Evolutionary conservation across 2,888 invertebrate genomes (phyloP).

Genomic region (Trichogramma evanescens): DNA sequence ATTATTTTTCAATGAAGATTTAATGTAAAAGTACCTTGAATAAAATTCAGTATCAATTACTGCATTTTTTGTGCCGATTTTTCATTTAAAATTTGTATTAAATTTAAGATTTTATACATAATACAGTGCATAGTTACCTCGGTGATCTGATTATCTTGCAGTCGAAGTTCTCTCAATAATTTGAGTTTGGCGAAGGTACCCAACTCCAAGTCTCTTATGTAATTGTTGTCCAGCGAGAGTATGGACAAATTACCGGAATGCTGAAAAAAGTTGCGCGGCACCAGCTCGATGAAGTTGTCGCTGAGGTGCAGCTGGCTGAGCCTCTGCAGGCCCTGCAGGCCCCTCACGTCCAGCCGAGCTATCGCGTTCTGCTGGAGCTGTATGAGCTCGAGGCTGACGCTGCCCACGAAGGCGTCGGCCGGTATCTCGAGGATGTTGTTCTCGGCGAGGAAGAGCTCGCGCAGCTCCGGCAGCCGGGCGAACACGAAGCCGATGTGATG

Average conservation of each 20-base stretch:
- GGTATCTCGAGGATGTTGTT: constrained; percentile 83
- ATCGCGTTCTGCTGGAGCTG: constrained; percentile 84
- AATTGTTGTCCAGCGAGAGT: constrained; percentile 79
- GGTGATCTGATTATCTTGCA: constrained; percentile 77
- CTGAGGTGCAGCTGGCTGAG: constrained; percentile 78
- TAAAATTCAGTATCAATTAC: too few species aligned
- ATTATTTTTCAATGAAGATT: too few species aligned
- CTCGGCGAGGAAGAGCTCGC: constrained; percentile 78
- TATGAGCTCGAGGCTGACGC: constrained; percentile 68
- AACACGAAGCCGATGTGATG: constrained; percentile 80
- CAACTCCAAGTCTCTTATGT: constrained; percentile 71
- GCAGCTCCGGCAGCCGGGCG: constrained; percentile 68
- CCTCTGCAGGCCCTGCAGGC: constrained; percentile 70
- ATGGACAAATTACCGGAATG: constrained; percentile 71
- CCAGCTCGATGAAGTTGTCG: constrained; percentile 74
- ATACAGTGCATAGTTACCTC: constrained; percentile 35
- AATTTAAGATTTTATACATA: too few species aligned
- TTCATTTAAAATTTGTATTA: too few species aligned
- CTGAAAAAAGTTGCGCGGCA: constrained; percentile 71
- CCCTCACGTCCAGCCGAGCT: constrained; percentile 65
- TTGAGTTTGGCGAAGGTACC: constrained; percentile 72
- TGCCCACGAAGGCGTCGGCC: constrained; percentile 72
- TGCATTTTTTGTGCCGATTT: too few species aligned
- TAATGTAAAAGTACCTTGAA: too few species aligned
- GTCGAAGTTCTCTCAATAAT: constrained; percentile 70